These are phyloP conservation scores for Camponotus pennsylvanicus DNA, from an alignment of 1,140 invertebrate genomes.

Conservation along the genomic window DNA sequence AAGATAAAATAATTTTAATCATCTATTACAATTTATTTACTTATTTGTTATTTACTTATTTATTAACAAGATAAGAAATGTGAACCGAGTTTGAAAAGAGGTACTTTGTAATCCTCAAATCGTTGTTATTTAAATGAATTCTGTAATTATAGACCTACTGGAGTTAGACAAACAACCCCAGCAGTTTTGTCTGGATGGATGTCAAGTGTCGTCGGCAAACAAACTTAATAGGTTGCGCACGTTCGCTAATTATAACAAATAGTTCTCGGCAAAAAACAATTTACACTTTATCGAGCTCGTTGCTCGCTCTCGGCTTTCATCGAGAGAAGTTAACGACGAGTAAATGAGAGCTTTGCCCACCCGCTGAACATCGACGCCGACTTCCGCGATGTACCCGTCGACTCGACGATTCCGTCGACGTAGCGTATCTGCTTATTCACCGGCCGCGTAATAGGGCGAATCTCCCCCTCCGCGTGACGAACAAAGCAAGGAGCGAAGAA, in stretches of 20 bases:
- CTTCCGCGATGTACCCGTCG: conserved; percentile 48
- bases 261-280: conserved; percentile 56
- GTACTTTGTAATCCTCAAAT: not conserved
- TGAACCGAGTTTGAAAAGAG: not conserved
- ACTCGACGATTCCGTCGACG: conserved; percentile 66
- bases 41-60: not conserved
- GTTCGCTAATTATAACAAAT: conserved; percentile 40
- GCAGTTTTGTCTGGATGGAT: not conserved
- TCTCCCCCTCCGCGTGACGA: conserved; percentile 36
- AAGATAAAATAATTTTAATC: not conserved
- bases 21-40: not conserved
- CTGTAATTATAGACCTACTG: not conserved
- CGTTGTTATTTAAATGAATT: conserved; percentile 14
- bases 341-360: conserved; percentile 67
- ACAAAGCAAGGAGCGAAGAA: conserved; percentile 72
- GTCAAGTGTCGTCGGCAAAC: conserved; percentile 13
- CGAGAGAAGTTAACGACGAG: conserved; percentile 56
- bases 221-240: conserved; percentile 2
- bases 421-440: conserved; percentile 74
- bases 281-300: conserved; percentile 55
- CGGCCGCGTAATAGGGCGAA: conserved; percentile 70
- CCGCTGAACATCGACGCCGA: conserved; percentile 59
- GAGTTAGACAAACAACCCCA: conserved; percentile 30
- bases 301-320: not conserved
- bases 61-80: conserved; percentile 2